Evolutionary conservation across 2,113 vertebrate species (phyloP).

Genomic region (Chaetorhynchus papuensis): DNA sequence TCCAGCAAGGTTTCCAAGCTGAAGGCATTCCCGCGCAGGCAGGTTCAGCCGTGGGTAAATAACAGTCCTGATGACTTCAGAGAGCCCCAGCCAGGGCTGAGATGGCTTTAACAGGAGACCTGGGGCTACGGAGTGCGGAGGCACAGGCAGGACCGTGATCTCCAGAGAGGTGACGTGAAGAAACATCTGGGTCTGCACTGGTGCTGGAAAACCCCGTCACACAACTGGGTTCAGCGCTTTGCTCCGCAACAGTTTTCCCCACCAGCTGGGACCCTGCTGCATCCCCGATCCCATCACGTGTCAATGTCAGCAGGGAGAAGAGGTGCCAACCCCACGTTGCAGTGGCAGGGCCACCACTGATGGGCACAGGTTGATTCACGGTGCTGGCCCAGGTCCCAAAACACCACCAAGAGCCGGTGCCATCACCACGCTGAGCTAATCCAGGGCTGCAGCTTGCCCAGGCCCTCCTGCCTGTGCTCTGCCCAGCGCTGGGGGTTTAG

Average conservation of each 20-base stretch:
- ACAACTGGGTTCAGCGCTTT: fast-evolving
- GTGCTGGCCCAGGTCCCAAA: not conserved
- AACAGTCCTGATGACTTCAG: not conserved
- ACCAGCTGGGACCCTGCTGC: not conserved
- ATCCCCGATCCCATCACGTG: fast-evolving
- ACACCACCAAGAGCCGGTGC: not conserved
- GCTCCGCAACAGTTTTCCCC: not conserved
- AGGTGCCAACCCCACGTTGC: fast-evolving
- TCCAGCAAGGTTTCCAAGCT: slow-evolving; percentile 52
- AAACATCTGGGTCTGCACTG: not conserved
- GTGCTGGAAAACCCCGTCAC: not conserved
- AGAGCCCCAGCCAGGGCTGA: not conserved
- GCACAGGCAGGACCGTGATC: not conserved
- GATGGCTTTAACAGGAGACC: slow-evolving; percentile 50
- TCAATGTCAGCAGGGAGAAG: not conserved
- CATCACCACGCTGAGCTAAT: fast-evolving
- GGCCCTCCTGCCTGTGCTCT: fast-evolving
- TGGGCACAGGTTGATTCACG: fast-evolving
- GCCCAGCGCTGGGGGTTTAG: not conserved
- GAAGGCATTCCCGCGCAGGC: slow-evolving; percentile 20
- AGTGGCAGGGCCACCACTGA: not conserved
- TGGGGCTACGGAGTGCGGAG: not conserved
- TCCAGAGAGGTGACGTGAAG: not conserved
- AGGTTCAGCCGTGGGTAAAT: slow-evolving; percentile 36
- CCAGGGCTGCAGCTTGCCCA: not conserved